Evolutionary conservation across 2,797 vertebrate genomes (phyloP).

Genomic region (Nannoperca australis): DNA sequence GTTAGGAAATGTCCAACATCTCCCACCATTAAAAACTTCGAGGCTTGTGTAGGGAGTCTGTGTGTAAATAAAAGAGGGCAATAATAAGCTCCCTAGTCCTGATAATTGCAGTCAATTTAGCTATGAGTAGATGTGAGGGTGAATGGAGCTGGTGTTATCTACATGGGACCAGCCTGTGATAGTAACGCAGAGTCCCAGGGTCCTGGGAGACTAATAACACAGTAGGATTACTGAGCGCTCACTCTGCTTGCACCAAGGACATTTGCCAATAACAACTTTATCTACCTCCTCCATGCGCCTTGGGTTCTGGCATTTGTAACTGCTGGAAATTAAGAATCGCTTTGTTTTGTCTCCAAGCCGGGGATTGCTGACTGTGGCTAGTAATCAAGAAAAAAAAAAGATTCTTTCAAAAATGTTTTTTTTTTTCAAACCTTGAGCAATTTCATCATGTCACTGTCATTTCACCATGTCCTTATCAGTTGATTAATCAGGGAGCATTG

Average conservation of each 20-base stretch:
- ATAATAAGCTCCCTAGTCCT: slow-evolving; percentile 82
- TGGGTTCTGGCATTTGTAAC: slow-evolving; percentile 88
- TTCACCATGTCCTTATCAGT: slow-evolving; percentile 68
- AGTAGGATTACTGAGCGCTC: slow-evolving; percentile 88
- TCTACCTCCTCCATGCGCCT: slow-evolving; percentile 91
- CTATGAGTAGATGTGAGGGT: slow-evolving; percentile 85
- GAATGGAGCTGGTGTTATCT: slow-evolving; percentile 90
- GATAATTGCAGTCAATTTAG: slow-evolving; percentile 88
- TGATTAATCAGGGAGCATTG: slow-evolving; percentile 68
- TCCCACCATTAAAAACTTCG: slow-evolving; percentile 70
- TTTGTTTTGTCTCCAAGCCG: slow-evolving; percentile 90
- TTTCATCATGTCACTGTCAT: slow-evolving; percentile 67
- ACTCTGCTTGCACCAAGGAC: slow-evolving; percentile 89
- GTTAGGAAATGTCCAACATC: slow-evolving; percentile 68
- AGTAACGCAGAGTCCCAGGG: slow-evolving; percentile 88
- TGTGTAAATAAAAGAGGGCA: slow-evolving; percentile 82
- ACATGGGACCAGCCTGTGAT: slow-evolving; percentile 91
- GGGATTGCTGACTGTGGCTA: slow-evolving; percentile 77
- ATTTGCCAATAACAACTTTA: slow-evolving; percentile 97
- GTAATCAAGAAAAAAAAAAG: slow-evolving; percentile 70
- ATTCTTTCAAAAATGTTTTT: slow-evolving; percentile 63
- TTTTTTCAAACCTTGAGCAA: slow-evolving; percentile 49
- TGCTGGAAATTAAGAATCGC: slow-evolving; percentile 91
- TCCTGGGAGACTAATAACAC: slow-evolving; percentile 93
- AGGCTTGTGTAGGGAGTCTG: slow-evolving; percentile 60